A percentile compares a stretch with the other conserved stretches of the same genome.
Evolutionary conservation across 2,888 invertebrate species (phyloP).

Genomic region (Melolontha melolontha): DNA sequence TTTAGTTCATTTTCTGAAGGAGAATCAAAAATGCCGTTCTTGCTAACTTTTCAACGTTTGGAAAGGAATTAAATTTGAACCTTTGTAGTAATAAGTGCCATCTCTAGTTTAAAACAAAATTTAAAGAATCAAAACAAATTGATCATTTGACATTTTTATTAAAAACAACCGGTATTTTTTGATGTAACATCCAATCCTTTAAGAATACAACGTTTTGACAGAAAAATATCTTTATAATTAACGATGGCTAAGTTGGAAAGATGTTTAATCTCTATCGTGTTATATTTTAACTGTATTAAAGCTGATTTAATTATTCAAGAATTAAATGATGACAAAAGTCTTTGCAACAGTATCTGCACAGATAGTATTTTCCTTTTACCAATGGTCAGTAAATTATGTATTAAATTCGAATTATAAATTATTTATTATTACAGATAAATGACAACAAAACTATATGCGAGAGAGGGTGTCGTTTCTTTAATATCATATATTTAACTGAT

Average conservation of each 20-base stretch:
- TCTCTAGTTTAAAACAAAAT: too few species aligned
- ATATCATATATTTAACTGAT: conserved; percentile 57
- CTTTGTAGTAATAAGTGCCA: too few species aligned
- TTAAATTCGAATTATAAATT: not conserved
- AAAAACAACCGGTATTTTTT: too few species aligned
- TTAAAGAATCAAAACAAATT: too few species aligned
- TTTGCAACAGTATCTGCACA: conserved; percentile 45
- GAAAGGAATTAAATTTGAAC: too few species aligned
- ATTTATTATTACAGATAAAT: conserved; percentile 43
- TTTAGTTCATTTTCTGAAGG: too few species aligned
- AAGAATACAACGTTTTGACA: too few species aligned
- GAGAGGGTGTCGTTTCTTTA: conserved; percentile 59
- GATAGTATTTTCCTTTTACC: conserved; percentile 46
- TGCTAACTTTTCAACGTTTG: too few species aligned
- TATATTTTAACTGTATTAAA: not conserved
- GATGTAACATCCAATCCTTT: too few species aligned
- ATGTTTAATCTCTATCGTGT: not conserved
- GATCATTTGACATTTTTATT: too few species aligned
- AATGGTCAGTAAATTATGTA: conserved; percentile 34
- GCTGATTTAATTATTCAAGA: conserved; percentile 2
- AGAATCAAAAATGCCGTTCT: too few species aligned
- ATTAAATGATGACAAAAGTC: conserved; percentile 10
- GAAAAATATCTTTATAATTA: too few species aligned
- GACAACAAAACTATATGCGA: conserved; percentile 58
- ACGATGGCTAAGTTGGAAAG: not conserved